phyloP scores from a whole-genome alignment of 2,113 vertebrate species.

The Channa maculata region DNA sequence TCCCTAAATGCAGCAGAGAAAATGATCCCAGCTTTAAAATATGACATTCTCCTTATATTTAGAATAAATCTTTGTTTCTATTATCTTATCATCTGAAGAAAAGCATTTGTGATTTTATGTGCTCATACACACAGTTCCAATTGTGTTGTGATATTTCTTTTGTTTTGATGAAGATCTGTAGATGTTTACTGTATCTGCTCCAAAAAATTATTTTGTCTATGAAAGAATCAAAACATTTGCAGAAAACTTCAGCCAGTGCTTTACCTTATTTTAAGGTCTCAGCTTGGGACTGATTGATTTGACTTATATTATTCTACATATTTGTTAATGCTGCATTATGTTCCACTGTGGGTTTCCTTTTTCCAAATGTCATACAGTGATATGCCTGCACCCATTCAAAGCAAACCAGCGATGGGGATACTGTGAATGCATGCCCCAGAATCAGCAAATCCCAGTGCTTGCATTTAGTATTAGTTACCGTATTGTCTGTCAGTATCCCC shows the following conservation, averaged over 20 bases:
- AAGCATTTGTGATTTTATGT: background rate
- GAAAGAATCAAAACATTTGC: background rate
- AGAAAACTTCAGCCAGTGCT: background rate
- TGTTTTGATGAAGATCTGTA: too few relatives aligned
- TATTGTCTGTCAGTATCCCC: background rate
- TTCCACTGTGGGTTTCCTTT: background rate
- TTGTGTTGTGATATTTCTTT: background rate
- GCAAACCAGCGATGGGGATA: background rate
- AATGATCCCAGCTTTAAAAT: too few relatives aligned
- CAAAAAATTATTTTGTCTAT: too few relatives aligned
- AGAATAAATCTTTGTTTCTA: background rate
- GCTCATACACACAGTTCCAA: background rate
- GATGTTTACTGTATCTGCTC: too few relatives aligned
- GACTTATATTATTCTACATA: background rate
- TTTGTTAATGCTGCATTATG: background rate
- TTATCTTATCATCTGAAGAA: background rate
- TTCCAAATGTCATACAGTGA: background rate
- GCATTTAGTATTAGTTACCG: conserved; percentile 6
- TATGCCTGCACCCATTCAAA: conserved; percentile 1
- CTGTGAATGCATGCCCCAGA: background rate
- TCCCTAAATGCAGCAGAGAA: too few relatives aligned
- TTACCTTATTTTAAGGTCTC: background rate
- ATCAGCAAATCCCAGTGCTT: conserved; percentile 1
- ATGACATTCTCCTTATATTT: background rate
- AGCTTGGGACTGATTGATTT: background rate